Conservation (phyloP, 2,888 invertebrate species). For the Baccha elongata region DNA sequence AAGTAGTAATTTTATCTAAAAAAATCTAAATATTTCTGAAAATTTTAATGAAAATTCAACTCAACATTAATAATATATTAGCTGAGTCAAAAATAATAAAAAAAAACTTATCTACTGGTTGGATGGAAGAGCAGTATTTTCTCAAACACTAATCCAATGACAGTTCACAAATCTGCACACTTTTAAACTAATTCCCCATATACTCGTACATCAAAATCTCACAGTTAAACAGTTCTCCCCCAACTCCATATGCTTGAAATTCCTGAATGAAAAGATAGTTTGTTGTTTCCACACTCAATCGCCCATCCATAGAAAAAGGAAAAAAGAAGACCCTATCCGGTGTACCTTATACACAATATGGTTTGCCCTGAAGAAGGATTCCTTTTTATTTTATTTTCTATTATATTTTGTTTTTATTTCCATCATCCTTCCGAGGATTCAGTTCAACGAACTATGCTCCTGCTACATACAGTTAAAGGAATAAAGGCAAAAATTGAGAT, state of each 20-base stretch:
- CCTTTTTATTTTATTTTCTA: conserved; percentile 50
- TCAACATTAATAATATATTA: too few species aligned
- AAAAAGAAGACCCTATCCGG: conserved; percentile 56
- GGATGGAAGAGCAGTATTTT: not conserved
- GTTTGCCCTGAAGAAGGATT: conserved; percentile 70
- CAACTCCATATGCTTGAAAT: not conserved
- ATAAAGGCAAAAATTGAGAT: conserved; percentile 52
- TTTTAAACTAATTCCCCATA: conserved; percentile 1
- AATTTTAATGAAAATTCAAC: too few species aligned
- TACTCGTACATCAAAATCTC: conserved; percentile 1
- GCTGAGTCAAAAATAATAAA: too few species aligned
- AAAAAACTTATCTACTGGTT: too few species aligned
- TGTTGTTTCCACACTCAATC: conserved; percentile 46
- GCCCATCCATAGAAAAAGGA: conserved; percentile 16
- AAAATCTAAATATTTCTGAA: too few species aligned
- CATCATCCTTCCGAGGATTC: conserved; percentile 20
- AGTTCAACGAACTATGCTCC: conserved; percentile 65
- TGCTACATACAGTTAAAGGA: conserved; percentile 41
- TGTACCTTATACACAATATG: conserved; percentile 60
- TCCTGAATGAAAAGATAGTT: conserved; percentile 37
- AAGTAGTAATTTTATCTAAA: too few species aligned
- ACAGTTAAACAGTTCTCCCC: not conserved
- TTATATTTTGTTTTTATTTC: conserved; percentile 5
- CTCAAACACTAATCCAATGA: conserved; percentile 5
- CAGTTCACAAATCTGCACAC: conserved; percentile 1